phyloP scores from a whole-genome alignment of 2,113 vertebrate species.

The Antigone vipio region DNA sequence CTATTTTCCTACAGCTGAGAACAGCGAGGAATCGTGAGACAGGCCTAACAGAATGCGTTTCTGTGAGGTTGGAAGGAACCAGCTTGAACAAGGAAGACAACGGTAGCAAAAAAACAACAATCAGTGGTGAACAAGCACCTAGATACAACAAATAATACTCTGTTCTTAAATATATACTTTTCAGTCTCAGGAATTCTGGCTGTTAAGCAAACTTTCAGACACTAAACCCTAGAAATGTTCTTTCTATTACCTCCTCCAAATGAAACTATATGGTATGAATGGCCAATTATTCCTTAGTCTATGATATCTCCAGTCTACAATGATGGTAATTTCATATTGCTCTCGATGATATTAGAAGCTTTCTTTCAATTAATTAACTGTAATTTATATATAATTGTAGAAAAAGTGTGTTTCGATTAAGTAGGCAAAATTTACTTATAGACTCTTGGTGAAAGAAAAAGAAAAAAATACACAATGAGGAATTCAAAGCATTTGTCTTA shows the following conservation, averaged over 20 bases:
- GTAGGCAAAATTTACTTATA: not conserved
- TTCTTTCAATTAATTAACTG: not conserved
- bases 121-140: not conserved
- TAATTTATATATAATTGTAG: not conserved
- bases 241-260: not conserved
- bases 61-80: not conserved
- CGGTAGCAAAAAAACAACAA: not conserved
- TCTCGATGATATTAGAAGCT: not conserved
- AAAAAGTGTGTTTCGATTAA: not conserved
- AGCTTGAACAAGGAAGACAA: not conserved
- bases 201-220: not conserved
- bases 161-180: not conserved
- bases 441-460: not conserved
- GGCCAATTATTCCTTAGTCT: rapidly evolving
- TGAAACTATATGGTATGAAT: not conserved
- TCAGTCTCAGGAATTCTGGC: not conserved
- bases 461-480: not conserved
- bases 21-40: not conserved
- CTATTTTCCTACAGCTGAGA: not conserved
- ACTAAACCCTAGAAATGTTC: not conserved
- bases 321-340: not conserved
- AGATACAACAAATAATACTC: not conserved
- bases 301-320: not conserved
- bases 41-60: not conserved
- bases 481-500: not conserved